phyloP scores from a whole-genome alignment of 1,140 invertebrate species.

The Drosophila subobscura region DNA sequence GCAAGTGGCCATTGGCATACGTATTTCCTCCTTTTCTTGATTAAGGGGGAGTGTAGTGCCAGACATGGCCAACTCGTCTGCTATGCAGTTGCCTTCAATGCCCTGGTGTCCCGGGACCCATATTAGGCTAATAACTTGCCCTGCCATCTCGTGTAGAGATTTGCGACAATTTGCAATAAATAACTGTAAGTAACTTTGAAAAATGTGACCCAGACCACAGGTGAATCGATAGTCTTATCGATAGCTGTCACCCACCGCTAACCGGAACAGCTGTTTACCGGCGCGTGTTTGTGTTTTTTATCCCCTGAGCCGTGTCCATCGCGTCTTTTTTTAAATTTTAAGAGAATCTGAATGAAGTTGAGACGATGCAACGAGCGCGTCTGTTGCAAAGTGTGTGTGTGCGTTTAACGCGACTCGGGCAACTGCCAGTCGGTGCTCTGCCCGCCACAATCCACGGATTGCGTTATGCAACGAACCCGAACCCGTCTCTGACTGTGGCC shows the following conservation, averaged over 20 bases:
- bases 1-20: no score
- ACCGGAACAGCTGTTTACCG: constrained; percentile 32
- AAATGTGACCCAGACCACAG: no score
- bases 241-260: not conserved
- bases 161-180: no score
- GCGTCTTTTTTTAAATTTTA: constrained; percentile 8
- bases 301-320: no score
- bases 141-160: no score
- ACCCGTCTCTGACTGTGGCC: not conserved
- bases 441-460: not conserved
- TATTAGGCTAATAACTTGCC: no score
- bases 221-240: not conserved
- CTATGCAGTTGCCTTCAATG: no score
- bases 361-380: constrained; percentile 46
- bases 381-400: constrained; percentile 36
- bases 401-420: constrained; percentile 10
- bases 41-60: no score
- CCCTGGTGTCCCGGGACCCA: no score
- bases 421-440: not conserved
- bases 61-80: no score
- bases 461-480: constrained; percentile 8
- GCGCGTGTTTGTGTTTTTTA: constrained; percentile 32
- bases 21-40: no score
- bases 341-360: constrained; percentile 13
- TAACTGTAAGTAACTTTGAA: no score